A percentile compares a stretch with the other conserved stretches of the same genome.
phyloP scores from a whole-genome alignment of 2,888 invertebrate species.

The Sinodicranocentrus sp. region DNA sequence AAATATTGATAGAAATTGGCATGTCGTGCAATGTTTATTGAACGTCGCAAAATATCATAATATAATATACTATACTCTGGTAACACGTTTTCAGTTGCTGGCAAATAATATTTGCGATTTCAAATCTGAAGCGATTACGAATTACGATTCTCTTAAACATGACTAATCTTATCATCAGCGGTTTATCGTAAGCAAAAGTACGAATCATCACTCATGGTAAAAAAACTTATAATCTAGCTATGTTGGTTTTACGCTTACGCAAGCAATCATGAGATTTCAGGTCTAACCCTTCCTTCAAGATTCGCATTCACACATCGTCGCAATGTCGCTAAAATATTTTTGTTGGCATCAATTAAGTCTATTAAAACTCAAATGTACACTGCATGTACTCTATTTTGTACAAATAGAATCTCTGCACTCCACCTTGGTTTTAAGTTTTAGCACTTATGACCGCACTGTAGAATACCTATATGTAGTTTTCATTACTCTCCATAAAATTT shows the following conservation, averaged over 20 bases:
- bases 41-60: too few relatives aligned
- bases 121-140: neutral
- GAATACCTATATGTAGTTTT: too few relatives aligned
- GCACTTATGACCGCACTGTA: too few relatives aligned
- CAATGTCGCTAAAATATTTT: slow-evolving; percentile 35
- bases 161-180: too few relatives aligned
- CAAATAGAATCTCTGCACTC: neutral
- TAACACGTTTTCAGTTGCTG: too few relatives aligned
- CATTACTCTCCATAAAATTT: neutral
- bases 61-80: too few relatives aligned
- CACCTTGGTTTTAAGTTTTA: neutral
- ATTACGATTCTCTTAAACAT: neutral
- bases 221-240: too few relatives aligned
- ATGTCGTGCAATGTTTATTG: too few relatives aligned
- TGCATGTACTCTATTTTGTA: neutral
- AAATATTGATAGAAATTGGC: too few relatives aligned
- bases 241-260: too few relatives aligned
- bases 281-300: neutral
- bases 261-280: neutral
- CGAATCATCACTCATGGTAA: neutral
- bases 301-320: slow-evolving; percentile 11
- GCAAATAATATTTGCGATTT: too few relatives aligned
- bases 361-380: neutral
- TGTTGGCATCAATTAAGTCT: slow-evolving; percentile 12
- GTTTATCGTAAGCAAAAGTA: neutral